Percentiles rank a stretch among this genome's conserved stretches.
These are phyloP conservation scores for Echinops telfairi DNA, from an alignment of 2,113 vertebrate genomes.

Conservation along the genomic window DNA sequence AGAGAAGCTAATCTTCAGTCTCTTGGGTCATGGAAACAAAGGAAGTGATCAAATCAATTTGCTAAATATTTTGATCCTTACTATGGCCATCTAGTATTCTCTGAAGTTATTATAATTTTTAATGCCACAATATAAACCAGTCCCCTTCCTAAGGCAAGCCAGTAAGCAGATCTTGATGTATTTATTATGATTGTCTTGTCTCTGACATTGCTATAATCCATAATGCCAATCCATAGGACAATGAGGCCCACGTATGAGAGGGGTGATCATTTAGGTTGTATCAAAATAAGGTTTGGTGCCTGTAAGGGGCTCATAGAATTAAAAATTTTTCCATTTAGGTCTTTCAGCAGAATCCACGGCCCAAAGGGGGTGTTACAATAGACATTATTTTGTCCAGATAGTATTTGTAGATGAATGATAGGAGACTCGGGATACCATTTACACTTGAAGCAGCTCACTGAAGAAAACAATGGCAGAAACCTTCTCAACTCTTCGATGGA, in stretches of 20 bases:
- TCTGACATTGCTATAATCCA: too few species aligned
- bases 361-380: too few species aligned
- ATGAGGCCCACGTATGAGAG: neutral
- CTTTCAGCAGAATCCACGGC: neutral
- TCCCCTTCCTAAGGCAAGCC: too few species aligned
- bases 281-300: neutral
- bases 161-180: too few species aligned
- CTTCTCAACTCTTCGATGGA: neutral
- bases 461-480: neutral
- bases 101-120: too few species aligned
- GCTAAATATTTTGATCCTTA: neutral
- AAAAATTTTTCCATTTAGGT: neutral
- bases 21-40: neutral
- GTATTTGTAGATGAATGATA: neutral
- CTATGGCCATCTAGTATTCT: too few species aligned
- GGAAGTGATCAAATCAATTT: neutral
- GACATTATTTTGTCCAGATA: too few species aligned
- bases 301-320: neutral
- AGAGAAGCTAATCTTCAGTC: neutral
- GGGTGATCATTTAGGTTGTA: neutral
- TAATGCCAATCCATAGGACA: too few species aligned
- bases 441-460: neutral
- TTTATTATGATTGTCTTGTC: too few species aligned
- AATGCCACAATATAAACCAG: too few species aligned
- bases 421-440: neutral